A percentile compares a stretch with the other conserved stretches of the same genome.
These are phyloP conservation scores for Allophyes oxyacanthae DNA, from an alignment of 2,888 invertebrate species.

Conservation along the genomic window DNA sequence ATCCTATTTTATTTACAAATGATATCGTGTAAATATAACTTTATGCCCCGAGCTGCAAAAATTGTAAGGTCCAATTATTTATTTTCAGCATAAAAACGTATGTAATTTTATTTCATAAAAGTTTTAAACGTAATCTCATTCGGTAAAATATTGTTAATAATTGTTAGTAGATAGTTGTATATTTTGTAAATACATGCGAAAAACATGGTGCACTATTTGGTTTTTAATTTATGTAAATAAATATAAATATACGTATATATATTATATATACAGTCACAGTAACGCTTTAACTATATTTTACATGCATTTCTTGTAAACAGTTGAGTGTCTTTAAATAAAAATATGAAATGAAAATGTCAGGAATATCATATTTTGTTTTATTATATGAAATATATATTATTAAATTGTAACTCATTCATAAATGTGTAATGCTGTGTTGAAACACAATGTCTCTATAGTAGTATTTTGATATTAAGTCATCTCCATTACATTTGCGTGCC, in stretches of 20 bases:
- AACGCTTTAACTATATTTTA: constrained; percentile 58
- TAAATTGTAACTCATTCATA: constrained; percentile 34
- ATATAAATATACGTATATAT: constrained; percentile 59
- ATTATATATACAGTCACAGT: constrained; percentile 66
- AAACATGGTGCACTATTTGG: constrained; percentile 82
- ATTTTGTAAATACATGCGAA: constrained; percentile 82
- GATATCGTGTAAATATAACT: constrained; percentile 53
- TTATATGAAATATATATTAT: constrained; percentile 33
- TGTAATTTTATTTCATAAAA: constrained; percentile 49
- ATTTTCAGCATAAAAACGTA: constrained; percentile 48
- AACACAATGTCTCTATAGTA: constrained; percentile 37
- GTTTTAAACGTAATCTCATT: constrained; percentile 56
- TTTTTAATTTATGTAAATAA: constrained; percentile 72
- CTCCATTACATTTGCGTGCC: constrained; percentile 35
- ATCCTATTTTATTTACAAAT: constrained; percentile 16
- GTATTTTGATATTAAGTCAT: constrained; percentile 34
- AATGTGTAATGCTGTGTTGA: constrained; percentile 40
- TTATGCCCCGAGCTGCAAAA: constrained; percentile 49
- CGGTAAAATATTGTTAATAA: constrained; percentile 80
- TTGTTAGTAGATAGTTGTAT: constrained; percentile 82
- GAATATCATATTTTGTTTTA: constrained; percentile 32
- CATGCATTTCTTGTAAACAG: constrained; percentile 50
- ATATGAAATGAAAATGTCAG: constrained; percentile 36
- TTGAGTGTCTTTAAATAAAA: constrained; percentile 47
- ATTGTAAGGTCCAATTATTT: constrained; percentile 72